These are phyloP conservation scores for Drosophila rhopaloa DNA, from an alignment of 1,140 invertebrate genomes.

Conservation along the genomic window DNA sequence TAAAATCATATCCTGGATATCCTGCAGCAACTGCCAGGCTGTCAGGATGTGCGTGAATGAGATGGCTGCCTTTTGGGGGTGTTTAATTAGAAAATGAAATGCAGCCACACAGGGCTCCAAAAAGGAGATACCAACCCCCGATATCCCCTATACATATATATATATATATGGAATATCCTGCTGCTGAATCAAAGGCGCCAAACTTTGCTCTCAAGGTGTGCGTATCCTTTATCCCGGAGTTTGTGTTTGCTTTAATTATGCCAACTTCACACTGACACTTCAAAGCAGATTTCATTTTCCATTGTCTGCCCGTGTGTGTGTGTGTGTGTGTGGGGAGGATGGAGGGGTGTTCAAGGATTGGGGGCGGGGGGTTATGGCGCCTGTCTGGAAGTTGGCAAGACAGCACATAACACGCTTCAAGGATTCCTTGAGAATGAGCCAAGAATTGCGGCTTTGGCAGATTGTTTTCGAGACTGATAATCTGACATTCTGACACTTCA, in stretches of 20 bases:
- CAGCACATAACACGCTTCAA: conserved; percentile 40
- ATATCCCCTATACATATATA: conserved; percentile 1
- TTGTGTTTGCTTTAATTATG: conserved; percentile 72
- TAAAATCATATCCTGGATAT: conserved; percentile 83
- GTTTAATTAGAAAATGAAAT: conserved; percentile 81
- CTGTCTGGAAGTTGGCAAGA: conserved; percentile 47
- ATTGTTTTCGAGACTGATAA: conserved; percentile 19
- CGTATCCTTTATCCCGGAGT: conserved; percentile 22
- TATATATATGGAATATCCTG: conserved; percentile 8
- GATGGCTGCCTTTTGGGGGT: conserved; percentile 60
- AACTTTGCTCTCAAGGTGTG: conserved; percentile 74
- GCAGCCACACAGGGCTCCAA: conserved; percentile 47
- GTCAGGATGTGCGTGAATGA: conserved; percentile 11
- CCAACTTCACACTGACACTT: conserved; percentile 83
- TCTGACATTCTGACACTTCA: conserved; percentile 43
- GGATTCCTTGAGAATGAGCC: conserved; percentile 6
- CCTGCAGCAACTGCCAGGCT: conserved; percentile 61
- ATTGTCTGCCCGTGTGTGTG: conserved; percentile 25
- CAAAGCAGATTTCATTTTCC: conserved; percentile 65
- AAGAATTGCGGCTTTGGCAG: conserved; percentile 5
- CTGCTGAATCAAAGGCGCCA: conserved; percentile 56
- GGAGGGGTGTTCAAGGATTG: no score
- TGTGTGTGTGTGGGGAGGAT: neutral
- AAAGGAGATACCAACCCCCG: conserved; percentile 2
- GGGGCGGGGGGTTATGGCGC: neutral